A percentile compares a stretch with the other conserved stretches of the same genome.
phyloP scores from a whole-genome alignment of 2,113 vertebrate genomes.

The Apodemus sylvaticus region DNA sequence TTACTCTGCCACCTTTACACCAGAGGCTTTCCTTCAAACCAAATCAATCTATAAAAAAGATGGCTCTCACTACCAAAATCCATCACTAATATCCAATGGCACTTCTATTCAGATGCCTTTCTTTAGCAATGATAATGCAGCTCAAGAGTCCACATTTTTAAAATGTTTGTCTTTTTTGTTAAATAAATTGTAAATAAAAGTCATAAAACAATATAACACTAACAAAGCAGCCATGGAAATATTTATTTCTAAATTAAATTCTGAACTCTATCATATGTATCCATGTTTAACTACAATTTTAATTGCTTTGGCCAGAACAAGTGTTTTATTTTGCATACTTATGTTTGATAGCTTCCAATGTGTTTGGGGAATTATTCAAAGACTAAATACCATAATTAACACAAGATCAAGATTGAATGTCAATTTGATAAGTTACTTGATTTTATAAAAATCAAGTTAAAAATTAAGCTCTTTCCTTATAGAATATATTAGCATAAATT shows the following conservation, averaged over 20 bases:
- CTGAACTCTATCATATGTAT: not conserved
- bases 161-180: constrained; percentile 43
- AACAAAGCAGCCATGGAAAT: not conserved
- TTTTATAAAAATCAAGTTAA: constrained; percentile 47
- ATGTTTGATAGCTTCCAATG: constrained; percentile 35
- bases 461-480: constrained; percentile 40
- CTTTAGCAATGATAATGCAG: constrained; percentile 56
- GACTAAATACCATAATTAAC: constrained; percentile 41
- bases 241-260: constrained; percentile 43
- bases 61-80: constrained; percentile 91
- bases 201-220: constrained; percentile 39
- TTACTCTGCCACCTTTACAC: constrained; percentile 96
- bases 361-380: not conserved
- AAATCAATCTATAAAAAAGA: constrained; percentile 95
- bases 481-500: constrained; percentile 48
- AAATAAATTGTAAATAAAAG: constrained; percentile 63
- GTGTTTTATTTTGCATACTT: not conserved
- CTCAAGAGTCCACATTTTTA: constrained; percentile 48
- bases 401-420: constrained; percentile 40
- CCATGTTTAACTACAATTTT: not conserved
- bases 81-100: constrained; percentile 84
- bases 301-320: not conserved
- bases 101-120: constrained; percentile 70
- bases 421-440: constrained; percentile 26
- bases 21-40: constrained; percentile 92